Conservation (phyloP, 2,113 vertebrate genomes). For the Triplophysa tibetana region DNA sequence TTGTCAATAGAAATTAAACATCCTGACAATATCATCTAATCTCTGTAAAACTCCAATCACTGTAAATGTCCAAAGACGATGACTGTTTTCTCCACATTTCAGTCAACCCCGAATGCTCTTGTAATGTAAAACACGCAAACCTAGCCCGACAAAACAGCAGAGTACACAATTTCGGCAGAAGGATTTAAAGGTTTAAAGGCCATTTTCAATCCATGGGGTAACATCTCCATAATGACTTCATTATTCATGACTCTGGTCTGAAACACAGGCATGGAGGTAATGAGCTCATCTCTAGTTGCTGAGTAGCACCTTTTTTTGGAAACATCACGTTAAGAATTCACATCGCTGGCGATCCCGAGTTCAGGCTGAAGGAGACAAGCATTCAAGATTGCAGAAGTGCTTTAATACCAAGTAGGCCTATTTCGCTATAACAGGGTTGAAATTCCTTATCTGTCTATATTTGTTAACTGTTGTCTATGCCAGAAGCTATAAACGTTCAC, state of each 20-base stretch:
- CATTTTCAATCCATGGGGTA: constrained; percentile 58
- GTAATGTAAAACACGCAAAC: constrained; percentile 46
- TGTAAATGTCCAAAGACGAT: no score
- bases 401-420: neutral
- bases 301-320: constrained; percentile 63
- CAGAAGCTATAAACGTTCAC: no score
- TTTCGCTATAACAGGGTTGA: neutral
- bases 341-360: constrained; percentile 59
- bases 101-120: constrained; percentile 54
- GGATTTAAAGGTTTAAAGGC: constrained; percentile 59
- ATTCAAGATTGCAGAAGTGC: neutral
- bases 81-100: constrained; percentile 44
- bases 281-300: constrained; percentile 70
- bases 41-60: no score
- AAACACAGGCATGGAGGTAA: constrained; percentile 68
- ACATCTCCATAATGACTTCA: constrained; percentile 76
- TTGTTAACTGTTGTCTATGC: neutral
- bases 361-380: constrained; percentile 44
- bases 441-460: neutral
- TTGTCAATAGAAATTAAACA: no score
- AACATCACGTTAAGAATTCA: constrained; percentile 60
- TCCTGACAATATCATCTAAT: no score
- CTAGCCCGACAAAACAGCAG: constrained; percentile 48
- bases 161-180: constrained; percentile 52
- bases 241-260: constrained; percentile 70